A percentile compares a stretch with the other conserved stretches of the same genome.
Conservation (phyloP, 2,888 invertebrate species). For the Palloptera scutellata region DNA sequence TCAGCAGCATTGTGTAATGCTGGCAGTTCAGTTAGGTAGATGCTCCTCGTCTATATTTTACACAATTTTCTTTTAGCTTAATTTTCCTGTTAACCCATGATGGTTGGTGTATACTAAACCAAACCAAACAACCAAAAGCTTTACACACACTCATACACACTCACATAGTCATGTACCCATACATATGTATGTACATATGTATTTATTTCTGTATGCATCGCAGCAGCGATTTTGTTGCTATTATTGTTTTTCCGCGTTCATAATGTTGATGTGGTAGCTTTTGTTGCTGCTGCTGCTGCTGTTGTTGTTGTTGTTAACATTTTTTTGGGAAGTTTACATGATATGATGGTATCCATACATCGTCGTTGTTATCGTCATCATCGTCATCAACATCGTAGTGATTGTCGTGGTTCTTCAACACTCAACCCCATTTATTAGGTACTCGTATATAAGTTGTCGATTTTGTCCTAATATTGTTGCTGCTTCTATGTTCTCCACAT, state of each 20-base stretch:
- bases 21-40: background rate
- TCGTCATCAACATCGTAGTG: too few species aligned
- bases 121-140: conserved; percentile 1
- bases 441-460: conserved; percentile 1
- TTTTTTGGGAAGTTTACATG: too few species aligned
- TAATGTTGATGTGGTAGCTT: too few species aligned
- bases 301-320: too few species aligned
- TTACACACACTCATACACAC: conserved; percentile 13
- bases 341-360: too few species aligned
- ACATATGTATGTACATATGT: conserved; percentile 8
- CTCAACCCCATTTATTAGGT: background rate
- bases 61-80: too few species aligned
- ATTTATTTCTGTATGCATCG: background rate
- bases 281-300: too few species aligned
- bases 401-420: background rate
- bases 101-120: background rate
- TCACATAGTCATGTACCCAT: background rate
- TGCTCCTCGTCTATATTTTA: too few species aligned
- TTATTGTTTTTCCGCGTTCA: background rate
- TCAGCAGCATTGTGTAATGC: too few species aligned
- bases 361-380: too few species aligned
- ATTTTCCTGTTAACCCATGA: background rate
- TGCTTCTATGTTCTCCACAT: background rate
- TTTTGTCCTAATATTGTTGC: conserved; percentile 1
- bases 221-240: background rate